Evolutionary conservation across 2,797 vertebrate genomes (phyloP).

Genomic region (Geotrypetes seraphini): DNA sequence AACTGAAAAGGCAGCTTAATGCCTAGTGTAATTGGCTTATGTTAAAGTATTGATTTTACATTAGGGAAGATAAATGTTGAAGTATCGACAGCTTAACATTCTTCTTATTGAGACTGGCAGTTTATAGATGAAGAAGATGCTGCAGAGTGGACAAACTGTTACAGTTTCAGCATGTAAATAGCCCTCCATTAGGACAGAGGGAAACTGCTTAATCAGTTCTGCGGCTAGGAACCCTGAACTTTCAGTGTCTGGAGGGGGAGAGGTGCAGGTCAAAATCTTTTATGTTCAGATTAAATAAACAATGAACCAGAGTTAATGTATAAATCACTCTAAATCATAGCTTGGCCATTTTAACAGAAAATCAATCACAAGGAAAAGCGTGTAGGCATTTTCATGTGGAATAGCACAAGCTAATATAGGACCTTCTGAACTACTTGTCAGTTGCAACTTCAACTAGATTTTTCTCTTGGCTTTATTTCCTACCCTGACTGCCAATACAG

Average conservation of each 20-base stretch:
- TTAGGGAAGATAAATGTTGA: slow-evolving; percentile 31
- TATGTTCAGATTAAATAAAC: slow-evolving; percentile 10
- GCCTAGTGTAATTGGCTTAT: slow-evolving; percentile 28
- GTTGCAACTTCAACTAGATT: neutral
- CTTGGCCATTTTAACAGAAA: slow-evolving; percentile 19
- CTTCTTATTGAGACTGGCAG: slow-evolving; percentile 28
- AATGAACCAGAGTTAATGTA: neutral
- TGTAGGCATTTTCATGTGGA: slow-evolving; percentile 7
- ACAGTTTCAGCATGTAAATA: slow-evolving; percentile 12
- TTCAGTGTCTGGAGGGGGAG: neutral
- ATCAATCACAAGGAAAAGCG: slow-evolving; percentile 1
- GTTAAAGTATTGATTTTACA: slow-evolving; percentile 43
- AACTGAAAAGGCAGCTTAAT: slow-evolving; percentile 28
- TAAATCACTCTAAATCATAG: slow-evolving; percentile 11
- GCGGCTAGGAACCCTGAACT: neutral
- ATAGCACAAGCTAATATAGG: neutral
- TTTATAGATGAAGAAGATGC: slow-evolving; percentile 23
- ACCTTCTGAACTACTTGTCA: neutral
- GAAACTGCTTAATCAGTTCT: slow-evolving; percentile 10
- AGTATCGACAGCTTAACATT: slow-evolving; percentile 25
- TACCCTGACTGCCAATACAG: neutral
- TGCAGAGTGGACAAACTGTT: neutral
- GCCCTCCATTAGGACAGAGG: neutral
- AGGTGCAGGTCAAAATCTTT: slow-evolving; percentile 6
- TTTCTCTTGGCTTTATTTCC: neutral